phyloP scores from a whole-genome alignment of 1,140 invertebrate genomes.

The Galendromus occidentalis region DNA sequence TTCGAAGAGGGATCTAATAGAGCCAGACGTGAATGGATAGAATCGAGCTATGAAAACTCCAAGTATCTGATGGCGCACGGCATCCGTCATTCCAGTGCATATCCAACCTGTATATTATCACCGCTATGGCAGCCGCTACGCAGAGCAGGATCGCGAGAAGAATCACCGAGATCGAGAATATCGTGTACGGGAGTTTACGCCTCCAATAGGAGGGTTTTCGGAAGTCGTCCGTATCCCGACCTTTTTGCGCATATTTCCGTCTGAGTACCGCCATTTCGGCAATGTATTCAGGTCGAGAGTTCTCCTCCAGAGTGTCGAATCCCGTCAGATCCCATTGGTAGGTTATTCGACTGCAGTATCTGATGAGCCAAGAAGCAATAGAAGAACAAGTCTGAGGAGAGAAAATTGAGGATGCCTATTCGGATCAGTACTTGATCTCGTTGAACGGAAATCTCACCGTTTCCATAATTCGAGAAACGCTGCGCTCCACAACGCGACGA shows the following conservation, averaged over 20 bases:
- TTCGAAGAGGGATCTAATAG: slow-evolving; percentile 13
- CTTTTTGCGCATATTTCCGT: background rate
- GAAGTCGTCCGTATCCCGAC: background rate
- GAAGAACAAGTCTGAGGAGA: too few relatives aligned
- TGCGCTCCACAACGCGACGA: slow-evolving; percentile 89
- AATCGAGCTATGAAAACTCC: too few relatives aligned
- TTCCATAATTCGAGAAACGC: slow-evolving; percentile 88
- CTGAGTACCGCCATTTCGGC: slow-evolving; percentile 18
- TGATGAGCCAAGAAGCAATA: background rate
- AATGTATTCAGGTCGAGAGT: slow-evolving; percentile 61
- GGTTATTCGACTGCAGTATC: slow-evolving; percentile 64
- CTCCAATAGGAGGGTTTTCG: slow-evolving; percentile 47
- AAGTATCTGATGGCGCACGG: too few relatives aligned
- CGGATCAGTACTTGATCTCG: too few relatives aligned
- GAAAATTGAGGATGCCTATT: too few relatives aligned
- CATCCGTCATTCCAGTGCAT: too few relatives aligned
- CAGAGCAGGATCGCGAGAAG: slow-evolving; percentile 41
- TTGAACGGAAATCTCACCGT: slow-evolving; percentile 27
- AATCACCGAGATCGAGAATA: slow-evolving; percentile 63
- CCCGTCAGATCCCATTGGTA: slow-evolving; percentile 74
- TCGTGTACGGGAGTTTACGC: slow-evolving; percentile 54
- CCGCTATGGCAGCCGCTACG: background rate
- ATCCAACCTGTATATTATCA: background rate
- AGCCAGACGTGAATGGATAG: too few relatives aligned
- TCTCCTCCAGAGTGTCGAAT: slow-evolving; percentile 54